Evolutionary conservation across 2,888 invertebrate genomes (phyloP), one percentile per base, ranked within the genome.

Genomic region (Patella ulyssiponensis): DNA sequence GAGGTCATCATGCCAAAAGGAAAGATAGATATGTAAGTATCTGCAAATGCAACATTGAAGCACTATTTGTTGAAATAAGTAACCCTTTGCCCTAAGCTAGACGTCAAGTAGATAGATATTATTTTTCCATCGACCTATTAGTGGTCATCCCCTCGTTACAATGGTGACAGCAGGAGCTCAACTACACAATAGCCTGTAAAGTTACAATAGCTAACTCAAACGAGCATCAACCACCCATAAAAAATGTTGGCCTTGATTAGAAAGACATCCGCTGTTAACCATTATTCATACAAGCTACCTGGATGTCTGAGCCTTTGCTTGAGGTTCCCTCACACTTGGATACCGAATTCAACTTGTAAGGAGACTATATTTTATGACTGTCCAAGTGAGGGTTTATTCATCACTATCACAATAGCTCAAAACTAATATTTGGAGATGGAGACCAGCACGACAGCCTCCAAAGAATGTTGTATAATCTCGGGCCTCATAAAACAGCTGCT

Each of bases 181-280:
- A 23, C 20, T 23, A 23, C 23, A 64, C 64, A 64, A 64, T 64
- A 64, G 20, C 20, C 23, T 64, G 64, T 64, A 20, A 64, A 64
- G 23, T 64, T 64, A 64, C 64, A 64, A 64, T 64, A 64, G 64
- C 23, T 64, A 64, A 64, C 64, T 23, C 64, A 64, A 64, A 64
- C 64, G 64, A 64, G 64, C 64, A 64, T 64, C 64, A 64, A 64
- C 64, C 64, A 64, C 64, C 64, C 64, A 64, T 64, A 64, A 64
- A 64, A 56, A 64, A 64, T 64, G 20, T 64, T 23, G 64, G 44
- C 23, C 64, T 64, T 64, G 64, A 64, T 64, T 23, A 64, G 20
- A 20, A 64, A 64, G 64, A 23, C 64, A 64, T 23, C 23, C 23
- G 9, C 20, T 11, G 20, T 14, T 64, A 11, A 20, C 20, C 12